Percentiles rank a stretch among this genome's conserved stretches.
These are phyloP conservation scores for Autographa gamma DNA, from an alignment of 2,888 invertebrate genomes.

Conservation along the genomic window DNA sequence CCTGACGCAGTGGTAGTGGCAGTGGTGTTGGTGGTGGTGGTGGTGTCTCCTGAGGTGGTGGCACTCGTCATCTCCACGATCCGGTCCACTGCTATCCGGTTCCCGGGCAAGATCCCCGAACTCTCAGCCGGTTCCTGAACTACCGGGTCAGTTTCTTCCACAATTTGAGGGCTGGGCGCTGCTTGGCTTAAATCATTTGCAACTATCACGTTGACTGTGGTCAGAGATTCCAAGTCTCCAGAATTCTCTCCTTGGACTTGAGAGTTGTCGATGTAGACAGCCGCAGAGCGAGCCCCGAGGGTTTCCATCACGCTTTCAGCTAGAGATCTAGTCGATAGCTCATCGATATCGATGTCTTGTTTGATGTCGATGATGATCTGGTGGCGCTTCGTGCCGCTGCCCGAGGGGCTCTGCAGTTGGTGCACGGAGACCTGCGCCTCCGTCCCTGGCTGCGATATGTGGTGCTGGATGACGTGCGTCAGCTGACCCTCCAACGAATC, in stretches of 20 bases:
- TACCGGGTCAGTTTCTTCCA: slow-evolving; percentile 72
- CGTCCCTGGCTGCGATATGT: slow-evolving; percentile 76
- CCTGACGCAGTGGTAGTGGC: slow-evolving; percentile 74
- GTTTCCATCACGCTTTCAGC: slow-evolving; percentile 88
- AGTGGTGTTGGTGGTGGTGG: slow-evolving; percentile 66
- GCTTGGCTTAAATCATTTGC: slow-evolving; percentile 80
- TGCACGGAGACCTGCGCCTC: slow-evolving; percentile 86
- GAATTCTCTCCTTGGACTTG: slow-evolving; percentile 75
- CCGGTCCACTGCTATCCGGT: slow-evolving; percentile 81
- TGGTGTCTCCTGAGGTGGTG: slow-evolving; percentile 63
- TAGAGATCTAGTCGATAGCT: slow-evolving; percentile 82
- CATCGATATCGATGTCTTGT: slow-evolving; percentile 86
- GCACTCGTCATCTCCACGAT: slow-evolving; percentile 80
- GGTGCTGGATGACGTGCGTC: slow-evolving; percentile 84
- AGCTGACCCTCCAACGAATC: slow-evolving; percentile 79
- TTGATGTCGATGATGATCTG: slow-evolving; percentile 88
- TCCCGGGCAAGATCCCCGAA: slow-evolving; percentile 72
- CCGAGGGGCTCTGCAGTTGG: slow-evolving; percentile 80
- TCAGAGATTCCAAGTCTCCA: slow-evolving; percentile 80
- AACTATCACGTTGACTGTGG: slow-evolving; percentile 86
- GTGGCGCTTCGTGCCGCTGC: slow-evolving; percentile 81
- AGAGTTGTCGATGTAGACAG: slow-evolving; percentile 85
- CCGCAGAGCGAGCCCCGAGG: slow-evolving; percentile 83
- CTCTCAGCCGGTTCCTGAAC: slow-evolving; percentile 68
- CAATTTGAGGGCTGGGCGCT: slow-evolving; percentile 69